phyloP scores from a whole-genome alignment of 2,888 invertebrate species.

The Trachelus iudaicus region DNA sequence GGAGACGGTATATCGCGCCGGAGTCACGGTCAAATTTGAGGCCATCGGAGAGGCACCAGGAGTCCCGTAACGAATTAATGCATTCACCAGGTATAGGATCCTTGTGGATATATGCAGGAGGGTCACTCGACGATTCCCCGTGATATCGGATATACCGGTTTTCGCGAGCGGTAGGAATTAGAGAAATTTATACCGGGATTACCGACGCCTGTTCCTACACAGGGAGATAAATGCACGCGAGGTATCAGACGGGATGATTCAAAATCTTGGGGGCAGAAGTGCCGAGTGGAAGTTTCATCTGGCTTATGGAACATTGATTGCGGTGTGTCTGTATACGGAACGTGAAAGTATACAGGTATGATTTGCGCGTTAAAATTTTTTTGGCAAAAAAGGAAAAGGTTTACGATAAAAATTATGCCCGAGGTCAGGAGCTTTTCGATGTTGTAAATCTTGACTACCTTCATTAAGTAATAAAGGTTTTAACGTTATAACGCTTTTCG shows the following conservation, averaged over 20 bases:
- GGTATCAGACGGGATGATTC: constrained; percentile 8
- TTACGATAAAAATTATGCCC: neutral
- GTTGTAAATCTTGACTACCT: constrained; percentile 7
- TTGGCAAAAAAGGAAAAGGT: neutral
- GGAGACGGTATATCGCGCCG: neutral
- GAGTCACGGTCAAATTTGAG: neutral
- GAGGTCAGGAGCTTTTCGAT: neutral
- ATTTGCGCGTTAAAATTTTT: neutral
- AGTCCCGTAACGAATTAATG: neutral
- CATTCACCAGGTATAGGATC: neutral
- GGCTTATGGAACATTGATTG: neutral
- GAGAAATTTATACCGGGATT: neutral
- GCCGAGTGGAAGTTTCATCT: neutral
- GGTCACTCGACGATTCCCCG: neutral
- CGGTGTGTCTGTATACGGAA: neutral
- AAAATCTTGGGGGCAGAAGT: neutral
- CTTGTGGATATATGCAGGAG: neutral
- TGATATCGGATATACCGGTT: neutral
- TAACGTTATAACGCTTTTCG: constrained; percentile 13
- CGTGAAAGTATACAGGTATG: neutral
- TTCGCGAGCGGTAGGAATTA: neutral
- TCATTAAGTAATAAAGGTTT: constrained; percentile 30
- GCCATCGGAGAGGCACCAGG: neutral
- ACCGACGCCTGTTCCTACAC: neutral
- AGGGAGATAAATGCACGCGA: constrained; percentile 15